phyloP scores from a whole-genome alignment of 2,113 vertebrate genomes.

The Urocitellus parryii region DNA sequence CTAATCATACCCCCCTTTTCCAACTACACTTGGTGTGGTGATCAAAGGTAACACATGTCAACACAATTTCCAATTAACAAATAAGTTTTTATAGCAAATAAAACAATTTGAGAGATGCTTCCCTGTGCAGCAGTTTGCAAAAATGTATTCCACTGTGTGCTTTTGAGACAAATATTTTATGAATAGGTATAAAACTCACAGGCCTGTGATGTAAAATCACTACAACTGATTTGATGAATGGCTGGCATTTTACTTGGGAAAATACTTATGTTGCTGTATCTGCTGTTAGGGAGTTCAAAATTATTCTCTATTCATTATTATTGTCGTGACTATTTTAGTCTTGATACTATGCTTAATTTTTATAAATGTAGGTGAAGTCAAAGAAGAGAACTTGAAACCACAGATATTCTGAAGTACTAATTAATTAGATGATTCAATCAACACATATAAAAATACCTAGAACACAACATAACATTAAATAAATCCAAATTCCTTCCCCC shows the following conservation, averaged over 20 bases:
- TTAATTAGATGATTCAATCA: neutral
- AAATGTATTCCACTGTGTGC: neutral
- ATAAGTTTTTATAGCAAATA: constrained; percentile 65
- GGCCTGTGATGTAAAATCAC: neutral
- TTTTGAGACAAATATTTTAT: constrained; percentile 62
- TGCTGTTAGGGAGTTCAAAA: neutral
- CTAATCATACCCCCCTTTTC: neutral
- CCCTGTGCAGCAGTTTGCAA: neutral
- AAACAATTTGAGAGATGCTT: neutral
- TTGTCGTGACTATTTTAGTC: neutral
- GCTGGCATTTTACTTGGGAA: constrained; percentile 65
- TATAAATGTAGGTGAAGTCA: neutral
- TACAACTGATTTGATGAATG: neutral
- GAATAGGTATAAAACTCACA: constrained; percentile 47
- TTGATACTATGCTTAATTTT: neutral
- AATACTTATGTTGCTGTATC: constrained; percentile 45
- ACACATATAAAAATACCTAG: neutral
- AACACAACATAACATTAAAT: neutral
- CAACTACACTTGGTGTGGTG: neutral
- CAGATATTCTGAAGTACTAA: neutral
- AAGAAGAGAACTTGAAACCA: neutral
- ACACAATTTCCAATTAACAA: constrained; percentile 29
- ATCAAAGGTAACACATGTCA: neutral
- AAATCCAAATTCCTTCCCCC: neutral
- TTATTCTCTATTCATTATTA: neutral